These are phyloP conservation scores for Phasianus colchicus DNA, from an alignment of 2,113 vertebrate species.

Conservation along the genomic window DNA sequence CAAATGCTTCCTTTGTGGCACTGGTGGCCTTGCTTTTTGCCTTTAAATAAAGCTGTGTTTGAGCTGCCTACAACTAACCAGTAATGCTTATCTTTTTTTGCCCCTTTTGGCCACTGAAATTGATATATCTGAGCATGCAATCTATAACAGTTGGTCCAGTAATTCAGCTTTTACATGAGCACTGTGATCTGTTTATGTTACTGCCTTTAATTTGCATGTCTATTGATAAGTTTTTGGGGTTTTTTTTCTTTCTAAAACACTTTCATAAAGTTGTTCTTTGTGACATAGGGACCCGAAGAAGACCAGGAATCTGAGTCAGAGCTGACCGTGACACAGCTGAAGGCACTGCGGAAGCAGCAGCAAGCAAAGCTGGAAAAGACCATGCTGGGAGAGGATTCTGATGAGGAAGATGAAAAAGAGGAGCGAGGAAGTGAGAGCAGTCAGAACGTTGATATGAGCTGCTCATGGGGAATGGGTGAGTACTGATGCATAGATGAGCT, in stretches of 20 bases:
- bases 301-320: conserved; percentile 94
- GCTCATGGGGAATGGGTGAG: conserved; percentile 96
- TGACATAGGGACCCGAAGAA: conserved; percentile 89
- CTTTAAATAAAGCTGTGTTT: not conserved
- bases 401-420: conserved; percentile 82
- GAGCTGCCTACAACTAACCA: not conserved
- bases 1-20: no score
- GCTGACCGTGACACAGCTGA: conserved; percentile 90
- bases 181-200: accelerated
- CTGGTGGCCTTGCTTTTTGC: not conserved
- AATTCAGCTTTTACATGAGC: not conserved
- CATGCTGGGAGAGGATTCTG: conserved; percentile 93
- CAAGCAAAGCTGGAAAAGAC: conserved; percentile 87
- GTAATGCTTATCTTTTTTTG: accelerated
- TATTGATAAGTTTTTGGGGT: not conserved
- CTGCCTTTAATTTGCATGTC: accelerated
- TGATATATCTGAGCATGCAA: not conserved
- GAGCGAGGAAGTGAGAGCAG: conserved; percentile 33
- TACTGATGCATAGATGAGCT: not conserved
- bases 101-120: accelerated
- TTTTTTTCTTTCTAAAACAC: not conserved
- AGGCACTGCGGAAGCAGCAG: conserved; percentile 85
- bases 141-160: not conserved
- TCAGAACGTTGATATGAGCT: conserved; percentile 84
- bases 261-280: not conserved